These are phyloP conservation scores for Caretta caretta DNA, from an alignment of 2,113 vertebrate genomes.

Conservation along the genomic window DNA sequence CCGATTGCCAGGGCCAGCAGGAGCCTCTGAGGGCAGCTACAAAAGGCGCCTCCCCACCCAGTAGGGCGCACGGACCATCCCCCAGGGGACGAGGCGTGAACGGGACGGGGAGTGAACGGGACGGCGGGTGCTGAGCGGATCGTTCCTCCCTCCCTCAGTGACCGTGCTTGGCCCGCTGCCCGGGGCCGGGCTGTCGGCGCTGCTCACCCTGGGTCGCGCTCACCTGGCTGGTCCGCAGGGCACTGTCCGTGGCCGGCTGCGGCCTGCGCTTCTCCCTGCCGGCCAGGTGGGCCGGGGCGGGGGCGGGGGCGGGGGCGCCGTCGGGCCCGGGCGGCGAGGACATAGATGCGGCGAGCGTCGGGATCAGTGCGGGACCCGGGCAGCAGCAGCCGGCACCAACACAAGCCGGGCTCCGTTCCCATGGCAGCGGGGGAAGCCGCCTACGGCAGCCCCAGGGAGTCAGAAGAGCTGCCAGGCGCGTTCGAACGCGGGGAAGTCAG, in stretches of 20 bases:
- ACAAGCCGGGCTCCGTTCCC: constrained; percentile 61
- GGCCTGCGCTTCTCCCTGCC: not conserved
- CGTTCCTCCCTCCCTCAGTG: too few species aligned
- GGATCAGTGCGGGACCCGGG: too few species aligned
- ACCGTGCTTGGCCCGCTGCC: not conserved
- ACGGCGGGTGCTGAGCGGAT: too few species aligned
- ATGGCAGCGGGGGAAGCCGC: constrained; percentile 36
- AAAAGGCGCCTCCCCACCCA: not conserved
- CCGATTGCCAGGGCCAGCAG: too few species aligned
- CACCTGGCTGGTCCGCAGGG: constrained; percentile 25
- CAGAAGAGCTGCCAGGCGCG: not conserved
- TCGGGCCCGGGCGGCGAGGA: not conserved
- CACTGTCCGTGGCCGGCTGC: not conserved
- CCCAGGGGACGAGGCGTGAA: not conserved
- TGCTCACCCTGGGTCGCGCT: not conserved
- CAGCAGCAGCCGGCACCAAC: not conserved
- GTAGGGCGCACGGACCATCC: not conserved
- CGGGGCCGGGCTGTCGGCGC: not conserved
- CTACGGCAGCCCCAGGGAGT: not conserved
- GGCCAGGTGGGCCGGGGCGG: not conserved
- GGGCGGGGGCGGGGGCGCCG: not conserved
- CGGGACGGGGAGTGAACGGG: not conserved
- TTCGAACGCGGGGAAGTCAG: not conserved
- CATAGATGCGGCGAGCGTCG: not conserved
- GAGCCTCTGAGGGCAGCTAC: not conserved